Percentiles rank a stretch among this genome's conserved stretches.
Conservation (phyloP, 2,888 invertebrate species). For the Pterostichus niger region DNA sequence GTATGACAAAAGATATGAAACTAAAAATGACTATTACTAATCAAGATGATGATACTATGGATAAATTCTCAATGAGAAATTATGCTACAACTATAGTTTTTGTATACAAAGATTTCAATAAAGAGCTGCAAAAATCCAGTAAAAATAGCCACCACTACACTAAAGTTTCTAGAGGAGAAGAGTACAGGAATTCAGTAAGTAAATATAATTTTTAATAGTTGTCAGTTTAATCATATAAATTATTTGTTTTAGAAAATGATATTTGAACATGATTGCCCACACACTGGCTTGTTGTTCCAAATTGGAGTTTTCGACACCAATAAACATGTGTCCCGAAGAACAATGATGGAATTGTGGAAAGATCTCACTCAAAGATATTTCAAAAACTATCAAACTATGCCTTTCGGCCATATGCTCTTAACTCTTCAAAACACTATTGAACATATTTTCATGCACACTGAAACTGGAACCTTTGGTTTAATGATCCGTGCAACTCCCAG, state of each 20-base stretch:
- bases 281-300: constrained; percentile 71
- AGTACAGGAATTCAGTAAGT: constrained; percentile 71
- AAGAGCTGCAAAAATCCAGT: constrained; percentile 72
- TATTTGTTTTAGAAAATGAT: constrained; percentile 68
- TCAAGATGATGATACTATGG: constrained; percentile 70
- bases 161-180: constrained; percentile 72
- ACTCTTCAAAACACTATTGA: constrained; percentile 17
- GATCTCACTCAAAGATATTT: constrained; percentile 39
- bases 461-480: constrained; percentile 15
- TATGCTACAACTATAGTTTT: constrained; percentile 8
- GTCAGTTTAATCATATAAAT: background rate
- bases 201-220: constrained; percentile 1
- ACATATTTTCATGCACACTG: constrained; percentile 1
- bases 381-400: constrained; percentile 45
- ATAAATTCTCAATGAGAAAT: constrained; percentile 68
- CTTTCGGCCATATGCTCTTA: constrained; percentile 38
- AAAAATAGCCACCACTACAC: constrained; percentile 72
- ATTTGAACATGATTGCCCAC: constrained; percentile 70
- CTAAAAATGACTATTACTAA: constrained; percentile 72
- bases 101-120: constrained; percentile 58
- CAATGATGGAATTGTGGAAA: constrained; percentile 20
- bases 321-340: constrained; percentile 66
- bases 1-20: constrained; percentile 70
- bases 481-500: constrained; percentile 69
- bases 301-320: constrained; percentile 72